A percentile compares a stretch with the other conserved stretches of the same genome.
These are phyloP conservation scores for Sisyra terminalis DNA, from an alignment of 2,888 invertebrate species.

Conservation along the genomic window DNA sequence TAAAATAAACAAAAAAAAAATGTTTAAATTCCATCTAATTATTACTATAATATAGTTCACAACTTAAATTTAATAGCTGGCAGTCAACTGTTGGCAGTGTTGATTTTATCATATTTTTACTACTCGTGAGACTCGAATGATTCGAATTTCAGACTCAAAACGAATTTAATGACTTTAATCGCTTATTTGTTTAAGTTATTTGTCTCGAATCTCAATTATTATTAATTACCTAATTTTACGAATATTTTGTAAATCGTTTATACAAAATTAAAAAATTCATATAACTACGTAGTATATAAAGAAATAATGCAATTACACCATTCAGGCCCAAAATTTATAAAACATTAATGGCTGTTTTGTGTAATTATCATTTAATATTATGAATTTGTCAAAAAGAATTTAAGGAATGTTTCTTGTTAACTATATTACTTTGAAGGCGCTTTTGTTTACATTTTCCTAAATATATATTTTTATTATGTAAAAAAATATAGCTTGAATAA, in stretches of 20 bases:
- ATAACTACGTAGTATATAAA: neutral
- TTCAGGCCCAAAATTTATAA: slow-evolving; percentile 1
- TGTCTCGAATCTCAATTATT: no score
- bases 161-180: no score
- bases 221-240: no score
- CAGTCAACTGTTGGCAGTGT: slow-evolving; percentile 9
- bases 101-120: neutral
- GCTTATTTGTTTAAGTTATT: no score
- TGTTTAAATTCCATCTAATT: no score
- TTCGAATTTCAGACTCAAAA: neutral
- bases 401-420: no score
- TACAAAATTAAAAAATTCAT: neutral
- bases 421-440: no score
- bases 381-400: no score
- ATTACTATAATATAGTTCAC: neutral
- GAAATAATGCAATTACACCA: neutral
- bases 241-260: neutral
- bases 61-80: slow-evolving; percentile 6
- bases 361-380: no score
- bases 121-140: neutral
- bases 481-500: no score
- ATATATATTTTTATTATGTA: no score
- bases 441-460: no score
- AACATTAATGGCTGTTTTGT: neutral
- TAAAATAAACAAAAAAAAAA: neutral